These are phyloP conservation scores for Cassiopea andromeda DNA, from an alignment of 30 jellyfish, hydroid and myxozoan species.

Conservation along the genomic window DNA sequence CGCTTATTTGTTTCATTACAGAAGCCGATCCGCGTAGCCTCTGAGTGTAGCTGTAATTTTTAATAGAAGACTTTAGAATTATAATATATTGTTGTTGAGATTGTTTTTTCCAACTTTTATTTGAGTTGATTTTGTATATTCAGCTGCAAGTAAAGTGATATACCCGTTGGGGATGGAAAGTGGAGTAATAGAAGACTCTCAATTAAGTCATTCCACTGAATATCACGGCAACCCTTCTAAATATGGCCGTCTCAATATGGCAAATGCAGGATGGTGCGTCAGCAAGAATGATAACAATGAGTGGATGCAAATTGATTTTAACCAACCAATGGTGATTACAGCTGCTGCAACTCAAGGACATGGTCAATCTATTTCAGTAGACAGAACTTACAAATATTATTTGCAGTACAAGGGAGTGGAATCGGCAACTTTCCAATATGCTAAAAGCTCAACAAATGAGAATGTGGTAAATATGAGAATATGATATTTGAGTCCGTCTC, in stretches of 20 bases:
- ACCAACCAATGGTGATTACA: slow-evolving; percentile 43
- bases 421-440: neutral
- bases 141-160: slow-evolving; percentile 29
- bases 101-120: neutral
- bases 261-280: slow-evolving; percentile 57
- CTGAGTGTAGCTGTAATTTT: no score
- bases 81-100: neutral
- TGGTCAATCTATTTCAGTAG: slow-evolving; percentile 8
- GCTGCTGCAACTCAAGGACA: slow-evolving; percentile 73
- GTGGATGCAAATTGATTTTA: slow-evolving; percentile 56
- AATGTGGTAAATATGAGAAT: slow-evolving; percentile 10
- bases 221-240: slow-evolving; percentile 15
- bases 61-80: neutral
- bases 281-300: slow-evolving; percentile 11
- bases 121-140: neutral
- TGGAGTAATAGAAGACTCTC: slow-evolving; percentile 38
- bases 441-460: neutral
- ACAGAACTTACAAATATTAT: slow-evolving; percentile 28
- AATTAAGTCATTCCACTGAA: slow-evolving; percentile 20
- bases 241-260: slow-evolving; percentile 22
- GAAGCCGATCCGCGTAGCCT: neutral
- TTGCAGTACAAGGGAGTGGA: slow-evolving; percentile 26
- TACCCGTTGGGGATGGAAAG: slow-evolving; percentile 64
- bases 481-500: no score
- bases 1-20: no score